Percentiles rank a stretch among this genome's conserved stretches.
phyloP scores from a whole-genome alignment of 2,888 invertebrate species.

The Thera obeliscata region DNA sequence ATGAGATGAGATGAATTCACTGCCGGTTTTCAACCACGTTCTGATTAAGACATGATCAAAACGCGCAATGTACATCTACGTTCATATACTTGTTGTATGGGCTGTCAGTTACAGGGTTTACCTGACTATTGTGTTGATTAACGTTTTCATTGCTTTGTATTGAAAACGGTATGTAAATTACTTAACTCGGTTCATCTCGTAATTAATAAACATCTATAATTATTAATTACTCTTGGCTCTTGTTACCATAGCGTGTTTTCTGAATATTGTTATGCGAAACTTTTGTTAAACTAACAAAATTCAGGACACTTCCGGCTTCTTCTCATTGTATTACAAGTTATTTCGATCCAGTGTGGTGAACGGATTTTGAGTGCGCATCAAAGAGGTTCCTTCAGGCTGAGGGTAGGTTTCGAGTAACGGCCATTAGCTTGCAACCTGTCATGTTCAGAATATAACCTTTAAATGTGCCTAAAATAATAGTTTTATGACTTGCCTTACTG shows the following conservation, averaged over 20 bases:
- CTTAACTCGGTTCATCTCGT: slow-evolving; percentile 4
- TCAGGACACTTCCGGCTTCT: too few species aligned
- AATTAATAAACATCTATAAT: slow-evolving; percentile 5
- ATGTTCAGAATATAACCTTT: too few species aligned
- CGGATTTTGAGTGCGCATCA: too few species aligned
- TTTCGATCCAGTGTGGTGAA: too few species aligned
- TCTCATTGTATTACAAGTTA: too few species aligned
- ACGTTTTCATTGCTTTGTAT: slow-evolving; percentile 45
- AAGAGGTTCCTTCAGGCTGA: too few species aligned
- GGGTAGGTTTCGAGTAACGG: too few species aligned
- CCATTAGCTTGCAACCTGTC: too few species aligned
- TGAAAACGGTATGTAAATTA: slow-evolving; percentile 18
- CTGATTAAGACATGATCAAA: background rate
- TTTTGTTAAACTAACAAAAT: too few species aligned
- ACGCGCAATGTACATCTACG: slow-evolving; percentile 9
- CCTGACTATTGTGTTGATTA: slow-evolving; percentile 52
- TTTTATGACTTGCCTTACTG: too few species aligned
- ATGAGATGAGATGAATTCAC: slow-evolving; percentile 33
- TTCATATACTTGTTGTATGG: slow-evolving; percentile 1
- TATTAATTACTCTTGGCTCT: background rate
- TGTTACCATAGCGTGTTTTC: background rate
- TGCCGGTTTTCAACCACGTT: slow-evolving; percentile 10
- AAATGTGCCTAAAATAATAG: too few species aligned
- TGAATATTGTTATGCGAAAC: too few species aligned
- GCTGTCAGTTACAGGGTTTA: slow-evolving; percentile 47